Base-by-base conservation (phyloP, 2,888 invertebrate genomes). In the Mythimna impura region DNA sequence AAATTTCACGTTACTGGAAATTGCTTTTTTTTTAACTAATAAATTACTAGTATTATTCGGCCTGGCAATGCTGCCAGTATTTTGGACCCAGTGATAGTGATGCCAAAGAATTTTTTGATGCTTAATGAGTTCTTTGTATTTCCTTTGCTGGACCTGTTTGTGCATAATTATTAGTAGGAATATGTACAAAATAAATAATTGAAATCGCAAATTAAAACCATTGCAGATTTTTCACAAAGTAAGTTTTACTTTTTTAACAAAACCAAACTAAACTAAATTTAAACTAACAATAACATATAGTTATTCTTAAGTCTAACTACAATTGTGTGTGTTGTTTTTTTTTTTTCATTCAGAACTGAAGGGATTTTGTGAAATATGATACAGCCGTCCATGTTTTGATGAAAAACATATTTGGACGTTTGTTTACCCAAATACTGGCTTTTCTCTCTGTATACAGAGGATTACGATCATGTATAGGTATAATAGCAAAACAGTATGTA, bases 391-490 rank as follows among this genome's bases (percentile, higher is more conserved):
- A 25, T 40, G 10, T 63, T 78, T 72, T 22, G n/a, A 43, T 52
- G 1, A 55, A 43, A 40, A 66, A 60, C 30, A 25, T 50, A 54
- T 78, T 62, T 57, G 7, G 40, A 78, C 52, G 30, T 54, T 63
- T 78, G 43, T 68, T 55, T 63, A 54, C 25, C 12, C n/a, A 70
- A 79, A 57, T 30, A 54, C 5, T 62, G 43, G 52, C 3, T 30
- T 80, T 63, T 50, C 10, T n/a, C 14, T 62, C 7, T 50, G 40
- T 78, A 47, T 58, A 54, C 47, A 60, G n/a, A 68, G 65, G 66
- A 55, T 71, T 66, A 60, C 43, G 71, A 20, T 47, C 20, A 17
- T 71, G 63, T 71, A 80, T 66, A 77, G n/a, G 25, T 20, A 47
- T 47, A 47, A 47, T 47, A 47, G 50, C 14, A 55, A 63, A 69